Evolutionary conservation across 1,140 invertebrate genomes (phyloP), one percentile per base, ranked within the genome.

Genomic region (Asobara japonica): DNA sequence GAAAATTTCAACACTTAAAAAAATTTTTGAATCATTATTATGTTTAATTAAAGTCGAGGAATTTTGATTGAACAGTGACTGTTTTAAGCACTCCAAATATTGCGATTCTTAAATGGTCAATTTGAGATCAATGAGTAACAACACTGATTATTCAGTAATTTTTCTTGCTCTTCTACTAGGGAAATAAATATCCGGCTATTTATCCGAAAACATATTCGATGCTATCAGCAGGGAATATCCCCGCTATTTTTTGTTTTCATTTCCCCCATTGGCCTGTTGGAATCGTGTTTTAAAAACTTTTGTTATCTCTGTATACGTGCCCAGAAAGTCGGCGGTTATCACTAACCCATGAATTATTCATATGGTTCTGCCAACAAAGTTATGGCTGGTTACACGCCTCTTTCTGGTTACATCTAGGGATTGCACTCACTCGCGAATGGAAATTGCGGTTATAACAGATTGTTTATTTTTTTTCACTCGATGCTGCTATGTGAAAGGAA

Each of bases 281-380:
- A 41, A 65, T 65, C 27, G 62, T 48, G 69, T 27, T 65, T 48
- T 45, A 38, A 56, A 38, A 72, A 65, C 64, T 60, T 67, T 72
- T 60, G 71, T 66, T 72, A 72, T 72, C 71, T 67, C 65, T n/a
- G 27, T 56, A 56, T 72, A 72, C 71, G 71, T 72, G 71, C 71
- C 66, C 31, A 18, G 71, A 67, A 72, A 72, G 61, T 72, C 71
- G 71, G 64, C 18, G 71, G 65, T 72, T 72, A 72, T 72, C 71
- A 72, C 71, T 38, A 51, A 22, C 51, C 30, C 71, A 72, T 72
- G 71, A 72, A 72, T 72, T 66, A 72, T 72, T 72, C 71, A 72
- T 65, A 67, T 67, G 64, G 71, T 45, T 66, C 65, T 67, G 60
- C 71, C 71, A 72, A 72, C 71, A 72, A 72, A 72, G 71, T 72